Conservation (phyloP, 2,888 invertebrate genomes). For the Oasisia sp. region DNA sequence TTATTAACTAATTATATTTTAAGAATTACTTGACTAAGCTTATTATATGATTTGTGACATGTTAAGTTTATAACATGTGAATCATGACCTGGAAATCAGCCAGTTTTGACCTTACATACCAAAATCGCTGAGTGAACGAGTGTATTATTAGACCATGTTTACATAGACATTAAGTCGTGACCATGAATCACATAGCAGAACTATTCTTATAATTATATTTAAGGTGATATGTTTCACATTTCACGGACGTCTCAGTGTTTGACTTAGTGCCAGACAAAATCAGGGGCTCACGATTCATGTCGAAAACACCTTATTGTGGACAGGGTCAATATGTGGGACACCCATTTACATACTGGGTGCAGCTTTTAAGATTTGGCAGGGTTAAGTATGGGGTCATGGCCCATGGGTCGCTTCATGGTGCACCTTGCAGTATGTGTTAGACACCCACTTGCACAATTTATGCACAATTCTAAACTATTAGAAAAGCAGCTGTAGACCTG, state of each 20-base stretch:
- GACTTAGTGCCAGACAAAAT: not conserved
- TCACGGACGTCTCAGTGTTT: not conserved
- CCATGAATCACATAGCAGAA: not conserved
- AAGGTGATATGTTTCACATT: not conserved
- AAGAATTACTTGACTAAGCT: not conserved
- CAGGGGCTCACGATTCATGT: not conserved
- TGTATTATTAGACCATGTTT: not conserved
- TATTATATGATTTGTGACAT: not conserved
- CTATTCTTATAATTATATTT: not conserved
- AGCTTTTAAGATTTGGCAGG: not conserved
- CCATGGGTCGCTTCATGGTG: no score
- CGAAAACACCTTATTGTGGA: not conserved
- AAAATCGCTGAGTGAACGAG: not conserved
- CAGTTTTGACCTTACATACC: not conserved
- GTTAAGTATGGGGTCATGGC: not conserved
- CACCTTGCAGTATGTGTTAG: no score
- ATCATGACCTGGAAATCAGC: not conserved
- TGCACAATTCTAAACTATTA: no score
- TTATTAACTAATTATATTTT: not conserved
- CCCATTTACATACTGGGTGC: not conserved
- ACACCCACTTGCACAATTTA: no score
- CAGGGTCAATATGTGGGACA: not conserved
- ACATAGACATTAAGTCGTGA: not conserved
- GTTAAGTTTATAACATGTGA: not conserved
- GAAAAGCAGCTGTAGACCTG: not conserved